A percentile compares a stretch with the other conserved stretches of the same genome.
Conservation (phyloP, 1,140 invertebrate genomes). For the Bombus affinis region DNA sequence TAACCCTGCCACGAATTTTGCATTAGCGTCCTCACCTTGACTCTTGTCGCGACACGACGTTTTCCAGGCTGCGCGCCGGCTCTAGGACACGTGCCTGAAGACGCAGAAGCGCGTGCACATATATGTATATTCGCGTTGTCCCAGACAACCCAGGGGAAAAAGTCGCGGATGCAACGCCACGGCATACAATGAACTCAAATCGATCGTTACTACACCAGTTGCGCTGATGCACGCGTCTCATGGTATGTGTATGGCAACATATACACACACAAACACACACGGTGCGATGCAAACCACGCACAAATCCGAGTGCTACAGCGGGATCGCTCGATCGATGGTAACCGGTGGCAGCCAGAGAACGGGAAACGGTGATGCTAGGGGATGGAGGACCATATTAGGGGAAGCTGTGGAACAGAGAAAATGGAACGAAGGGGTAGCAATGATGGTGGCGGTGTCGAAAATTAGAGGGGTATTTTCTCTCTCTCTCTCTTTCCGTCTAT, state of each 20-base stretch:
- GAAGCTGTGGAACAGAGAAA: conserved; percentile 18
- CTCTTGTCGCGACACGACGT: not conserved
- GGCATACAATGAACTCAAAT: conserved; percentile 64
- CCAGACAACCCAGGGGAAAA: conserved; percentile 45
- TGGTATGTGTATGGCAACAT: not conserved
- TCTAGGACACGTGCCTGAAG: conserved; percentile 27
- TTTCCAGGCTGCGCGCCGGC: not conserved
- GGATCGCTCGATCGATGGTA: conserved; percentile 39
- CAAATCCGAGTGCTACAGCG: not conserved
- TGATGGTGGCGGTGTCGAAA: not conserved
- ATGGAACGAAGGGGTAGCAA: not conserved
- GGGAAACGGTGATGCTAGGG: not conserved
- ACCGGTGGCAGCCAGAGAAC: not conserved
- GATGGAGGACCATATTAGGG: not conserved
- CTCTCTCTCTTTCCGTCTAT: not conserved
- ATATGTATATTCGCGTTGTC: conserved; percentile 19
- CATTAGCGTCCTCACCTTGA: not conserved
- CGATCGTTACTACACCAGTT: conserved; percentile 58
- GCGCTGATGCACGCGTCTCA: conserved; percentile 38
- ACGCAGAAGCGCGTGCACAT: not conserved
- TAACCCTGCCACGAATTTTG: too few species aligned
- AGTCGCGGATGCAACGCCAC: conserved; percentile 32
- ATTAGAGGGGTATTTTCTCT: conserved; percentile 7
- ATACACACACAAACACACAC: not conserved
- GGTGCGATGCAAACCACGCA: not conserved